Conservation (phyloP, 2,797 vertebrate species). For the Fistularia tabacaria region DNA sequence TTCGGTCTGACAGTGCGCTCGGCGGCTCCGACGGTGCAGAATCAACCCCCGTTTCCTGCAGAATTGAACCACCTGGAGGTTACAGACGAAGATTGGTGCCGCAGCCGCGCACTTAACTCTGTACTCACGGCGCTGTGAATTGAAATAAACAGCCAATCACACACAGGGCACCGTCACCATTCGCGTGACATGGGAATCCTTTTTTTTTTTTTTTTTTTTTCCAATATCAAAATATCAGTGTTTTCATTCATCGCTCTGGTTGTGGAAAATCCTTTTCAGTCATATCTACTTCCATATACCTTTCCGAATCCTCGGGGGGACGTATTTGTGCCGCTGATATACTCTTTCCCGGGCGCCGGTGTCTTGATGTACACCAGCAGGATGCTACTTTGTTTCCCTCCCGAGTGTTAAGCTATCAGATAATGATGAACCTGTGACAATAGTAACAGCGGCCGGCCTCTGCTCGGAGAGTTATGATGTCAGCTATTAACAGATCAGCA, state of each 20-base stretch:
- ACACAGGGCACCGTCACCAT: too few relatives aligned
- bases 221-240: conserved; percentile 1
- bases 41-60: too few relatives aligned
- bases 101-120: too few relatives aligned
- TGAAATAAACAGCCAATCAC: too few relatives aligned
- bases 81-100: too few relatives aligned
- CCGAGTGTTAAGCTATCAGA: conserved; percentile 70
- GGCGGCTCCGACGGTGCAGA: too few relatives aligned
- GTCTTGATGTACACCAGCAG: conserved; percentile 60
- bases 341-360: conserved; percentile 41
- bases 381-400: conserved; percentile 64
- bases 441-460: conserved; percentile 55
- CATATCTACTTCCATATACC: conserved; percentile 22
- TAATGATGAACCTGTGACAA: conserved; percentile 75
- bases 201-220: conserved; percentile 3
- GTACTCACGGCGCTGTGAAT: too few relatives aligned
- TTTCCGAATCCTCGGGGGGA: conserved; percentile 20
- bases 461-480: conserved; percentile 63
- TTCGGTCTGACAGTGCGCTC: too few relatives aligned
- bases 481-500: conserved; percentile 62
- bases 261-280: conserved; percentile 2
- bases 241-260: conserved; percentile 1
- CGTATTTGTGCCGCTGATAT: conserved; percentile 39
- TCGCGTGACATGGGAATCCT: too few relatives aligned
- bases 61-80: too few relatives aligned